Percentiles rank a stretch among this genome's conserved stretches.
phyloP scores from a whole-genome alignment of 2,113 vertebrate species.

The Nicator chloris region DNA sequence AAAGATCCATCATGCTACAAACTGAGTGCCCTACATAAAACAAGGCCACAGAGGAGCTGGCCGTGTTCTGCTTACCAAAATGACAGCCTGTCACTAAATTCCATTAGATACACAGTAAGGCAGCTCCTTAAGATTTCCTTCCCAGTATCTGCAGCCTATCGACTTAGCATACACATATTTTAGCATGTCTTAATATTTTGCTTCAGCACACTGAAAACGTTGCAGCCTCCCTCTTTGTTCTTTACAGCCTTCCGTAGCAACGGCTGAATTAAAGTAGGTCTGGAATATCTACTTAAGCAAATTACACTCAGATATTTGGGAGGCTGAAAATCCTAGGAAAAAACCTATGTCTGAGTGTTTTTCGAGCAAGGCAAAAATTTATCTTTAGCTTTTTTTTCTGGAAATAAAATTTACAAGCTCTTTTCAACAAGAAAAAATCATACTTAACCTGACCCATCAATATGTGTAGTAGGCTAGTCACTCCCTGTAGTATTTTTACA shows the following conservation, averaged over 20 bases:
- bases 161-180: not conserved
- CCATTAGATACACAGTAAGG: not conserved
- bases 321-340: not conserved
- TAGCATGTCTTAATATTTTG: conserved; percentile 25
- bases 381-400: not conserved
- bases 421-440: conserved; percentile 9
- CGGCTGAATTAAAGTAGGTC: conserved; percentile 31
- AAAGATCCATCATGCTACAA: conserved; percentile 38
- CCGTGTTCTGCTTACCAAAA: not conserved
- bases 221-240: not conserved
- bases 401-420: conserved; percentile 29
- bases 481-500: not conserved
- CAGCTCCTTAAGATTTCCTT: not conserved
- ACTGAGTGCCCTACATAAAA: conserved; percentile 44
- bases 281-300: conserved; percentile 51
- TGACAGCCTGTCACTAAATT: not conserved
- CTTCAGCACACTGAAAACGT: not conserved
- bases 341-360: not conserved
- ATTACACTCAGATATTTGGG: not conserved
- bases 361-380: not conserved
- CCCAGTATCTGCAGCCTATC: not conserved
- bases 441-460: conserved; percentile 21
- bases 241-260: not conserved
- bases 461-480: not conserved
- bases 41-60: not conserved